A percentile compares a stretch with the other conserved stretches of the same genome.
Conservation (phyloP, 2,888 invertebrate genomes). For the Dicycla oo region DNA sequence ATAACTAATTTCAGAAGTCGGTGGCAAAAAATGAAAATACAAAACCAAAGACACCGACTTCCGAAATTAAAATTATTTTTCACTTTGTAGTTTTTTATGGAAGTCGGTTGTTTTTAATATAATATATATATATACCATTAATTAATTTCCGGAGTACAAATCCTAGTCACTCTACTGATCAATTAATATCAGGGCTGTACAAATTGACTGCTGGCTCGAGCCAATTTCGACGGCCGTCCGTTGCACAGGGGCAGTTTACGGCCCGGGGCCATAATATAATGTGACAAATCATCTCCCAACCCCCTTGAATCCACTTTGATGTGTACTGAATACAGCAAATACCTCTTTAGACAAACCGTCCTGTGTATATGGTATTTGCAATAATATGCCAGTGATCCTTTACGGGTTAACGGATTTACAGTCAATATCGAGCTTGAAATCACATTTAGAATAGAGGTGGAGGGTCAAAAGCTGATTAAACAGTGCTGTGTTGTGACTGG, state of each 20-base stretch:
- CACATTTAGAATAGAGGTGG: conserved; percentile 20
- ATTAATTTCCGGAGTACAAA: not conserved
- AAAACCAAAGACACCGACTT: too few relatives aligned
- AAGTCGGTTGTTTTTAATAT: too few relatives aligned
- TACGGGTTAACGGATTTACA: conserved; percentile 13
- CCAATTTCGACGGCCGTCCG: conserved; percentile 20
- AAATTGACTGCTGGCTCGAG: conserved; percentile 2
- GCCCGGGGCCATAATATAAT: conserved; percentile 33
- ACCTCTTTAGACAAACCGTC: conserved; percentile 21
- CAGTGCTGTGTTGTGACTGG: not conserved
- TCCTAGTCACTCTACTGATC: conserved; percentile 4
- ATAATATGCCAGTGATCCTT: conserved; percentile 25
- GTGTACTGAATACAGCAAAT: conserved; percentile 15
- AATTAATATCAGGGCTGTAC: conserved; percentile 28
- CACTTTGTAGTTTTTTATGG: too few relatives aligned
- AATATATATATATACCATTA: not conserved
- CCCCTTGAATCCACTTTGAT: conserved; percentile 28
- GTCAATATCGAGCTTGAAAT: conserved; percentile 40
- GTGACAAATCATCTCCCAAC: conserved; percentile 25
- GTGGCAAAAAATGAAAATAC: too few relatives aligned
- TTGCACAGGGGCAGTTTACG: conserved; percentile 1
- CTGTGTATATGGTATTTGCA: conserved; percentile 26
- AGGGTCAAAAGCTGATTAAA: conserved; percentile 32
- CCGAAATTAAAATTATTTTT: too few relatives aligned
- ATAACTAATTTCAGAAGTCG: too few relatives aligned